phyloP scores from a whole-genome alignment of 2,888 invertebrate species.

The Diarsia mendica region DNA sequence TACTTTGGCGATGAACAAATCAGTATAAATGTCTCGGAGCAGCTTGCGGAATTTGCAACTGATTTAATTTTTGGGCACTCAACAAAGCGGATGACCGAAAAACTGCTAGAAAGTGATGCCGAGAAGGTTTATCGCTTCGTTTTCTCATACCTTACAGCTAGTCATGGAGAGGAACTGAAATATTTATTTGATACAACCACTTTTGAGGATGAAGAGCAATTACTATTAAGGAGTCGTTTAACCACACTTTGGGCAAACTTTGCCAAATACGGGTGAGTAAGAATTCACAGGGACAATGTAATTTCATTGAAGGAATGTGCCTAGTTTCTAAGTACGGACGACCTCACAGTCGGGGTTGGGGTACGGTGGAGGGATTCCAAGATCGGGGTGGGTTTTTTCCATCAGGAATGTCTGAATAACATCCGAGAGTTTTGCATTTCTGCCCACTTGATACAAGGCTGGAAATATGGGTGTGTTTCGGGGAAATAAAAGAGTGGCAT shows the following conservation, averaged over 20 bases:
- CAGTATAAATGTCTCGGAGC: background rate
- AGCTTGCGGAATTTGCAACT: conserved; percentile 30
- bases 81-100: conserved; percentile 37
- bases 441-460: background rate
- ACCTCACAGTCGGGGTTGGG: too few relatives aligned
- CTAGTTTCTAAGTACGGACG: background rate
- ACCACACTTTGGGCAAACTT: conserved; percentile 67
- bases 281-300: background rate
- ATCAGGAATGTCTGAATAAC: background rate
- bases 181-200: conserved; percentile 48
- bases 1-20: conserved; percentile 49
- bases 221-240: conserved; percentile 25
- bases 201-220: conserved; percentile 27
- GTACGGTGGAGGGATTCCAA: too few relatives aligned
- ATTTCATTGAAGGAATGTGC: background rate
- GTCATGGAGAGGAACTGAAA: conserved; percentile 53
- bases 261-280: conserved; percentile 46
- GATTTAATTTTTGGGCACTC: conserved; percentile 48
- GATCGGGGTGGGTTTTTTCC: background rate
- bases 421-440: background rate
- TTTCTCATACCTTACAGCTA: conserved; percentile 46
- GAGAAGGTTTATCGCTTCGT: conserved; percentile 33
- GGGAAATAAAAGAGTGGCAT: too few relatives aligned
- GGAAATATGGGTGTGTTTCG: background rate
- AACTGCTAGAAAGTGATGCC: conserved; percentile 33